phyloP scores from a whole-genome alignment of 2,888 invertebrate species.

The Calameuta filiformis region DNA sequence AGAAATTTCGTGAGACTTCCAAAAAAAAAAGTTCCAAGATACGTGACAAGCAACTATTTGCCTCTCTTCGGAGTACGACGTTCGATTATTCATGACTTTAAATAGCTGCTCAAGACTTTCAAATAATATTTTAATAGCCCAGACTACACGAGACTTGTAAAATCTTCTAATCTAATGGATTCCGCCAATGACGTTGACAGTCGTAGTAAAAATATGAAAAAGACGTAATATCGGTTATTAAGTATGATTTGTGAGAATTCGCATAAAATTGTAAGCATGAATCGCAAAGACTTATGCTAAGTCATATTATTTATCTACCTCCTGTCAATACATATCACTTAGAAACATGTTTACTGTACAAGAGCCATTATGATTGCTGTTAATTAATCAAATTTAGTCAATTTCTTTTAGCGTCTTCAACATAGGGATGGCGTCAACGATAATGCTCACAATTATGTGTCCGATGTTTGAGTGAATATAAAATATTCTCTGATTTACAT shows the following conservation, averaged over 20 bases:
- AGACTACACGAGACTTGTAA: not conserved
- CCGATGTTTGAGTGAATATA: not conserved
- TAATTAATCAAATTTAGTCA: not conserved
- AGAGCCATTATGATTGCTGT: not conserved
- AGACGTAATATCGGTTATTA: not conserved
- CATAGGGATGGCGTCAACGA: no score
- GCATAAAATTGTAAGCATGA: not conserved
- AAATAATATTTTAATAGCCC: not conserved
- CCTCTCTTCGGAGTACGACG: not conserved
- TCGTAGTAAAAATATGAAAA: not conserved
- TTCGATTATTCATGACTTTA: not conserved
- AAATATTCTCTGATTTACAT: not conserved
- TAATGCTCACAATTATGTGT: not conserved
- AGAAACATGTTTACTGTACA: not conserved
- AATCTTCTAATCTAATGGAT: not conserved
- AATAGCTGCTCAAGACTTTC: not conserved
- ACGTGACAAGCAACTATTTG: not conserved
- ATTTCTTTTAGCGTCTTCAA: not conserved
- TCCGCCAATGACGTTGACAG: not conserved
- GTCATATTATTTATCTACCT: not conserved
- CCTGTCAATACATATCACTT: not conserved
- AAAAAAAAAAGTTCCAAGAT: not conserved
- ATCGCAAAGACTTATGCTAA: not conserved
- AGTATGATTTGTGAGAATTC: not conserved
- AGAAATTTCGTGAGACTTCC: not conserved